Evolutionary conservation across 2,113 vertebrate species (phyloP), one percentile per base, ranked within the genome.

Genomic region (Lutjanus erythropterus): DNA sequence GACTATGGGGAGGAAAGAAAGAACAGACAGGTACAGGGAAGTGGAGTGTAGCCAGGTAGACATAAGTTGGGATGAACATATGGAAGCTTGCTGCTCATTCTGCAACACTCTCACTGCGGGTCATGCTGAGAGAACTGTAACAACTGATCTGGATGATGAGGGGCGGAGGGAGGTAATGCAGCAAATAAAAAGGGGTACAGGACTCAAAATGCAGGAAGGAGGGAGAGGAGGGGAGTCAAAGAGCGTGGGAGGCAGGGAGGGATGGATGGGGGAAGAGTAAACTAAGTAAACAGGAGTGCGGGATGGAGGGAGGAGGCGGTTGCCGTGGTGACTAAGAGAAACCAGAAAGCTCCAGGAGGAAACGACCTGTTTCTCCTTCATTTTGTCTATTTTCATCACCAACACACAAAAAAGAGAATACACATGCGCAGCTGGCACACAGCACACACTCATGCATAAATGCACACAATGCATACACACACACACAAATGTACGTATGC

Each of bases 351-450:
- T 82, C 78, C 59, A 60, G 44, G 76, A 91, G 70, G 84, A 86
- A 87, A 83, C 77, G 58, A 90, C 86, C 90, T 89, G 89, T 90
- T 92, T 92, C 89, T 86, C 90, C 84, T 91, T 91, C 68, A 66
- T 86, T 91, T 87, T 80, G 77, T 89, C 85, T 90, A 86, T 90
- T 90, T 93, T 75, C 18, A 77, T 91, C 84, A 39, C 75, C 0
- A 14, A 76, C 67, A 58, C 75, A 74, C 71, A 85, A 33, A 8
- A 47, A 2, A 47, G 7, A 47, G 33, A 41, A 58, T 6, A 79
- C 58, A 59, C 53, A 58, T 68, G 55, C 37, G 23, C 58, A 74
- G 60, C 47, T 15, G 49, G 41, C 68, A 39, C 74, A 50, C 35
- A 47, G 61, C 33, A 62, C 74, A 61, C 52, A 69, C 67, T 12